phyloP scores from a whole-genome alignment of 2,888 invertebrate genomes.

The Biston betularia region DNA sequence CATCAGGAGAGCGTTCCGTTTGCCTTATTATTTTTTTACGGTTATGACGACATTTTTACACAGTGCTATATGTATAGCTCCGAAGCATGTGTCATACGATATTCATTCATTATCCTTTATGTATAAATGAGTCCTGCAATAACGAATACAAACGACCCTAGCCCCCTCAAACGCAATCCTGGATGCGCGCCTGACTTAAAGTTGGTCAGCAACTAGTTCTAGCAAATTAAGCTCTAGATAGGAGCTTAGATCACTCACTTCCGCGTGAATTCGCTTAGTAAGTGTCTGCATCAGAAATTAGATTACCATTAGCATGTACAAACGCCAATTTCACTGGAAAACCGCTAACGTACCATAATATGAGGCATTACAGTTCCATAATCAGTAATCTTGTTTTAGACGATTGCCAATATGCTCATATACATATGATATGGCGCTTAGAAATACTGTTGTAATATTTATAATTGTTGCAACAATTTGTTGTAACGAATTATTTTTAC shows the following conservation, averaged over 20 bases:
- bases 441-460: no score
- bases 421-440: background rate
- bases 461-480: no score
- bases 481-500: no score
- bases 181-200: background rate
- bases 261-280: constrained; percentile 56
- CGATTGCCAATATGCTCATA: background rate
- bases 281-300: constrained; percentile 45
- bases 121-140: no score
- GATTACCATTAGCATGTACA: constrained; percentile 45
- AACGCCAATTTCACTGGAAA: constrained; percentile 54
- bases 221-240: background rate
- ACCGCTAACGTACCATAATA: constrained; percentile 43
- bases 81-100: no score
- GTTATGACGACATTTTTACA: no score
- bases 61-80: no score
- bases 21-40: no score
- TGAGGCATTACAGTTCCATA: constrained; percentile 17
- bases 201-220: background rate
- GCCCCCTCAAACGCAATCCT: no score
- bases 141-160: no score
- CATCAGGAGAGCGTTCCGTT: no score
- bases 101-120: no score
- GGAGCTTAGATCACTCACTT: constrained; percentile 45
- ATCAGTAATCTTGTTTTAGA: constrained; percentile 3